phyloP scores from a whole-genome alignment of 2,888 invertebrate genomes.

The Rhogogaster chlorosoma region DNA sequence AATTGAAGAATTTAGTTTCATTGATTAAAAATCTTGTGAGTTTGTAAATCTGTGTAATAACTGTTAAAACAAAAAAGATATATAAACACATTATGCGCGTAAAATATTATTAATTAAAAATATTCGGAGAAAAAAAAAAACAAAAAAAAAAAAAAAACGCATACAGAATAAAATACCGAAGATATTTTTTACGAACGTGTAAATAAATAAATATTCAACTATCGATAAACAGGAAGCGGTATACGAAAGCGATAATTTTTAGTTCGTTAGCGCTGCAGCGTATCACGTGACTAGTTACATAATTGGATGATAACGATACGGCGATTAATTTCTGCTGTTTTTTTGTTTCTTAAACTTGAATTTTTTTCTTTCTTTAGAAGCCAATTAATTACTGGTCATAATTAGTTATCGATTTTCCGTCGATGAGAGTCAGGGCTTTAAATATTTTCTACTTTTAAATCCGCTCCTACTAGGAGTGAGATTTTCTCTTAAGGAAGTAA shows the following conservation, averaged over 20 bases:
- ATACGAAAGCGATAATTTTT: constrained; percentile 28
- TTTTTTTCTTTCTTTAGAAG: background rate
- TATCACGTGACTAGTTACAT: background rate
- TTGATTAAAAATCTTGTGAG: background rate
- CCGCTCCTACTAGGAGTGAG: background rate
- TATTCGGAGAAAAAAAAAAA: too few species aligned
- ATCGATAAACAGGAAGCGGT: background rate
- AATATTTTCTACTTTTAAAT: background rate
- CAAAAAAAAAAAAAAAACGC: background rate
- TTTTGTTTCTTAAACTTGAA: background rate
- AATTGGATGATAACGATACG: background rate
- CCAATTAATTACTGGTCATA: background rate
- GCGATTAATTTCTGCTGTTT: background rate
- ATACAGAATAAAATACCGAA: background rate
- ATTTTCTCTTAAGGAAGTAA: constrained; percentile 44
- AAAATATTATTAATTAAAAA: background rate
- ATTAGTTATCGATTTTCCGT: background rate
- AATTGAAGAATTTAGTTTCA: background rate
- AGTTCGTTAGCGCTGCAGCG: background rate
- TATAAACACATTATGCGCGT: background rate
- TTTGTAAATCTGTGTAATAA: background rate
- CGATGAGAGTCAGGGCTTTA: background rate
- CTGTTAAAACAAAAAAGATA: background rate
- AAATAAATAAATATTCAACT: background rate
- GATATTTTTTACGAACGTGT: background rate